Evolutionary conservation across 2,888 invertebrate genomes (phyloP), one percentile per base, ranked within the genome.

Genomic region (Hofmannophila pseudospretella): DNA sequence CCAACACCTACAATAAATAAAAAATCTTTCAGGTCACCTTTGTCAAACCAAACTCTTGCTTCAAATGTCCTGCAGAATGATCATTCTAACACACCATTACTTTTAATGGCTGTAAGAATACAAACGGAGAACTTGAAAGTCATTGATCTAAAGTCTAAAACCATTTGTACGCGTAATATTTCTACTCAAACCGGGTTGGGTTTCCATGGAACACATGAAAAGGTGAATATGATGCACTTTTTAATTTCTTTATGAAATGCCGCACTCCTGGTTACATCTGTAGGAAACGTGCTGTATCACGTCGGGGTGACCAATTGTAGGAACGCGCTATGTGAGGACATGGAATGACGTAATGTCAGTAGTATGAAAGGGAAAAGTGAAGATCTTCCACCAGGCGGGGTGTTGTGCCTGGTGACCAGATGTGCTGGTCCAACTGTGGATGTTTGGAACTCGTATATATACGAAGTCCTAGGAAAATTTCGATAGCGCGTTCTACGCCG

Each of bases 71-170:
- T 11, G 5, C 10, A 4, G 11, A 27, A 27, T 11, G 27, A 4
- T 16, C 16, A 12, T 5, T 11, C 11, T 2, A 5, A 11, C 9
- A 30, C 19, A 1, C 30, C 34, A 11, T 9, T 34, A 13, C 20
- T 38, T 7, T 20, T 38, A 1, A 34, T 34, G 34, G 31, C 25
- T n/a, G 34, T 34, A 11, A 38, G 26, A 26, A 25, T 38, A 5
- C 25, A 19, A 22, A 31, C 9, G 19, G 19, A 31, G n/a, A 23
- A 11, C 5, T 5, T 27, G 5, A 10, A 11, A 27, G 11, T 3
- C 5, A 11, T 10, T 8, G 22, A 22, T n/a, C n/a, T 11, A 27
- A 11, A 27, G 11, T 11, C 12, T 27, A 27, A 27, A 4, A 23
- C n/a, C 2, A 10, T 26, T 8, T 12, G 5, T 12, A 27, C 5